Evolutionary conservation across 2,888 invertebrate genomes (phyloP).

Genomic region (Acrocyrtus sp.): DNA sequence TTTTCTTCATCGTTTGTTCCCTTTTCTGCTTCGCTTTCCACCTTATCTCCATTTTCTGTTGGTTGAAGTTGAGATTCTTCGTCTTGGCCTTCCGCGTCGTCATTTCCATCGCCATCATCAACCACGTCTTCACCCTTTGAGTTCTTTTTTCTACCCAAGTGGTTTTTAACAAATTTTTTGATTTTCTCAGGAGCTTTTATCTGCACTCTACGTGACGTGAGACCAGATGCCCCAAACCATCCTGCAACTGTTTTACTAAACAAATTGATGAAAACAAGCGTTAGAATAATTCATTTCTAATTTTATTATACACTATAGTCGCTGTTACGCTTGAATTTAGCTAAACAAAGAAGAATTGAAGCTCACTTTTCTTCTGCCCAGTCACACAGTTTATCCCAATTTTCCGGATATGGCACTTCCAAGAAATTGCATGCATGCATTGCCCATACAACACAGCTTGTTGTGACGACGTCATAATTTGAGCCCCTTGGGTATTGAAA

Average conservation of each 20-base stretch:
- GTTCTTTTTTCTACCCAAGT: conserved; percentile 15
- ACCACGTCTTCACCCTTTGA: conserved; percentile 1
- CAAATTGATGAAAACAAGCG: not conserved
- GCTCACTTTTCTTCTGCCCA: conserved; percentile 58
- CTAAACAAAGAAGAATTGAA: not conserved
- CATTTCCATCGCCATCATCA: not conserved
- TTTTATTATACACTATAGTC: not conserved
- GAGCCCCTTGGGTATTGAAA: conserved; percentile 48
- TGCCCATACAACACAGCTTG: conserved; percentile 58
- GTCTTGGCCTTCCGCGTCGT: not conserved
- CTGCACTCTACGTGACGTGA: conserved; percentile 48
- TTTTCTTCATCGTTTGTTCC: not conserved
- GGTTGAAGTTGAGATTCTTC: conserved; percentile 2
- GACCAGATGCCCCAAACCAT: conserved; percentile 52
- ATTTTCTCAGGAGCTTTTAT: conserved; percentile 47
- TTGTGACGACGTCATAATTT: conserved; percentile 55
- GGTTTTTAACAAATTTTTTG: conserved; percentile 40
- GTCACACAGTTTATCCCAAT: conserved; percentile 57
- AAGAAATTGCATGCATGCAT: conserved; percentile 52
- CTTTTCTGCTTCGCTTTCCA: not conserved
- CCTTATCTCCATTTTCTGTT: not conserved
- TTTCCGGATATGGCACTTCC: conserved; percentile 53
- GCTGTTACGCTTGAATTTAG: too few species aligned
- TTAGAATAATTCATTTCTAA: not conserved
- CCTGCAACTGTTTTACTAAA: conserved; percentile 53